Base-by-base conservation (phyloP, 1,140 invertebrate species). In the Drosophila willistoni region DNA sequence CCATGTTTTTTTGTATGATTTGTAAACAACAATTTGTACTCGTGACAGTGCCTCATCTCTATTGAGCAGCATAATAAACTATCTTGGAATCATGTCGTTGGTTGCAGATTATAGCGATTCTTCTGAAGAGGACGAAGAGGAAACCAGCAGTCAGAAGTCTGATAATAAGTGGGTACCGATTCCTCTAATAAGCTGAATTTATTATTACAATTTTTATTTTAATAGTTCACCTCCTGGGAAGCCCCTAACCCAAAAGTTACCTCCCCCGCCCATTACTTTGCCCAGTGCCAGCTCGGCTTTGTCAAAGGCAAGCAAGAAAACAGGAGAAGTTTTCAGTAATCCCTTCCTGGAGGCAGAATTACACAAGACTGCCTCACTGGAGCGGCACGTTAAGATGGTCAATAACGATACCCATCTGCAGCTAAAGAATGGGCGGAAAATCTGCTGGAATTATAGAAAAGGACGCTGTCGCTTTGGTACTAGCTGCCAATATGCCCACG, bases 311-410 rank as follows among this genome's bases (percentile, higher is more conserved):
- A 44, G 68, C 13, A 90, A 90, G n/a, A 73, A 51, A 12, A 60
- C 68, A 0, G 90, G 90, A 0, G 79, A 79, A 36, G 97, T 98
- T 3, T 98, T 98, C 92, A 95, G 94, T 25, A 98, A 98, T 94
- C 97, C 97, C 12, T 98, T 97, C 92, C 94, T 95, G n/a, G 95
- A 96, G 91, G 97, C 96, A n/a, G 97, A 98, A 91, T 94, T 95
- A 83, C 96, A 96, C 5, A 97, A 98, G 90, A 95, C 95, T 65
- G 96, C 96, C 2, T 96, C 97, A 60, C 92, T 98, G 10, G 97
- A 98, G 87, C 98, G 97, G 83, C 98, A 98, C 92, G 98, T 98
- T 0, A 98, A 98, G 94, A 97, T 98, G 96, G 96, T 95, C 72
- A 93, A 95, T 93, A 92, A 95, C 93, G 93, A 95, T 93, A 94